phyloP scores from a whole-genome alignment of 2,113 vertebrate species.

The Toxotes chatareus region DNA sequence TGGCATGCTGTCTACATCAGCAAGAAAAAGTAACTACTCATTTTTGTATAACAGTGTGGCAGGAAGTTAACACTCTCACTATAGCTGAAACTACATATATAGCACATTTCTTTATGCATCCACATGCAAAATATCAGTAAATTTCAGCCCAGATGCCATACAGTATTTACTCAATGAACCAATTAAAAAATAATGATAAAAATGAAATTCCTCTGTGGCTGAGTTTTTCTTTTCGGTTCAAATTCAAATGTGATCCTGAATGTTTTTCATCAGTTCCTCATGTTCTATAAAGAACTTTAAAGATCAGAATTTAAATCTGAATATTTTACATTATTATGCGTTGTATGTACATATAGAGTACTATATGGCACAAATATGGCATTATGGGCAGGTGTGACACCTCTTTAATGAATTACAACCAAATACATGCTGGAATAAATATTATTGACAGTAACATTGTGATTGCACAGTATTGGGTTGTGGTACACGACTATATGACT shows the following conservation, averaged over 20 bases:
- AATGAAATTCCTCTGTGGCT: neutral
- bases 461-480: too few relatives aligned
- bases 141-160: neutral
- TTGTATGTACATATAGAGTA: too few relatives aligned
- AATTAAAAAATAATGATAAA: neutral
- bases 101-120: neutral
- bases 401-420: neutral
- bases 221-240: neutral
- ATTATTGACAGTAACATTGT: neutral
- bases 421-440: neutral
- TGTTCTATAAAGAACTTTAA: neutral
- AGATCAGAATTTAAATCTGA: too few relatives aligned
- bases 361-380: neutral
- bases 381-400: neutral
- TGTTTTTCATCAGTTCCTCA: too few relatives aligned
- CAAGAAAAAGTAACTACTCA: conserved; percentile 59
- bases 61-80: neutral
- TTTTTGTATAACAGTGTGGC: conserved; percentile 19
- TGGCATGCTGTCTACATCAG: conserved; percentile 69
- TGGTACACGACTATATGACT: neutral
- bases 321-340: too few relatives aligned
- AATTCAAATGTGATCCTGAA: too few relatives aligned
- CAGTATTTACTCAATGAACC: neutral
- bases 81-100: neutral
- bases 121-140: neutral